phyloP scores from a whole-genome alignment of 2,113 vertebrate genomes.

The Dolichotis patagonum region DNA sequence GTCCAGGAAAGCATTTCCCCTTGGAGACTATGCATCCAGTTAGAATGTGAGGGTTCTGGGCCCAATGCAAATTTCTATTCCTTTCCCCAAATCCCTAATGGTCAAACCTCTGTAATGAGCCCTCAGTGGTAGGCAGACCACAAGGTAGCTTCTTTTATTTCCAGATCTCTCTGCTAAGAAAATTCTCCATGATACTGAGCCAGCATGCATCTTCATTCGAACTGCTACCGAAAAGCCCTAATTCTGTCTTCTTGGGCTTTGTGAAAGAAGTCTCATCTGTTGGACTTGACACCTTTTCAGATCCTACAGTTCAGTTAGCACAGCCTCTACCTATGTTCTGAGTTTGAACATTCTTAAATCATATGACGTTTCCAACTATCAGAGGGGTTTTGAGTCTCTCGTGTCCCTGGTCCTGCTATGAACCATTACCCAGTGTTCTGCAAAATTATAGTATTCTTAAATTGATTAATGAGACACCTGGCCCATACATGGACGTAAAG shows the following conservation, averaged over 20 bases:
- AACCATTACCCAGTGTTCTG: not conserved
- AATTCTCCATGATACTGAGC: not conserved
- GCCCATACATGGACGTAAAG: not conserved
- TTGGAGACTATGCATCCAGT: not conserved
- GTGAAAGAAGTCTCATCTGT: not conserved
- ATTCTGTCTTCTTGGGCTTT: not conserved
- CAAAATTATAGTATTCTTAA: not conserved
- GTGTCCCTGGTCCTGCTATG: not conserved
- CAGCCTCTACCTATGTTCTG: not conserved
- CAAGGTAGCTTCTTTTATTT: not conserved
- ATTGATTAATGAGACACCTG: not conserved
- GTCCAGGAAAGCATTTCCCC: not conserved
- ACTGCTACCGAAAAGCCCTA: not conserved
- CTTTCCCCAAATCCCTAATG: slow-evolving; percentile 9
- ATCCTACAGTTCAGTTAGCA: not conserved
- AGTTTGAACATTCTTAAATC: not conserved
- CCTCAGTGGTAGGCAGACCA: not conserved
- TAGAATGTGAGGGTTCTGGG: not conserved
- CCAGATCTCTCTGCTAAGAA: not conserved
- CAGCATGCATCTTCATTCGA: not conserved
- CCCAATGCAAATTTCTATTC: not conserved
- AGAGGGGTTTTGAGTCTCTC: not conserved
- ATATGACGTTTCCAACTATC: not conserved
- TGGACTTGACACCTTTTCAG: not conserved
- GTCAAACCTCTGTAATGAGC: not conserved